A percentile compares a stretch with the other conserved stretches of the same genome.
These are phyloP conservation scores for Pseudorhombus dupliciocellatus DNA, from an alignment of 2,113 vertebrate genomes.

Conservation along the genomic window DNA sequence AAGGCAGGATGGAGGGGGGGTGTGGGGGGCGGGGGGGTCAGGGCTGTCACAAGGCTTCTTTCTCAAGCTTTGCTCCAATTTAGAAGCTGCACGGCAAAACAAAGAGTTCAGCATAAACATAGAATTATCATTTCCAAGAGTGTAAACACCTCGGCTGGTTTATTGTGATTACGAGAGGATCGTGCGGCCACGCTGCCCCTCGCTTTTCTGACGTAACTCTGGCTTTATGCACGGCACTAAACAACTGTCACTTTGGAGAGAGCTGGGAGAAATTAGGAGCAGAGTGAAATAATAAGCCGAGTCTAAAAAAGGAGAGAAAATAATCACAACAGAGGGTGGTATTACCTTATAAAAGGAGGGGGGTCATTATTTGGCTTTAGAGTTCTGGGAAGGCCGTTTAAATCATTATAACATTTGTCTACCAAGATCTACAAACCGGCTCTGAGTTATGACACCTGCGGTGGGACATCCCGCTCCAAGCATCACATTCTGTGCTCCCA, in stretches of 20 bases:
- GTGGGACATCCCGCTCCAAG: slow-evolving; percentile 56
- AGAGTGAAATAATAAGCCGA: slow-evolving; percentile 53
- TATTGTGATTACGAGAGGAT: slow-evolving; percentile 31
- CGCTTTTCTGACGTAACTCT: slow-evolving; percentile 36
- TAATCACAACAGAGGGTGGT: slow-evolving; percentile 35
- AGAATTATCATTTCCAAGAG: slow-evolving; percentile 26
- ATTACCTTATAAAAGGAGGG: slow-evolving; percentile 28
- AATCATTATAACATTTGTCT: slow-evolving; percentile 60
- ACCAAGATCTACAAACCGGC: slow-evolving; percentile 63
- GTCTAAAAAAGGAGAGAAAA: slow-evolving; percentile 17
- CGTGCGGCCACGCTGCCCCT: slow-evolving; percentile 21
- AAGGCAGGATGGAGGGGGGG: slow-evolving; percentile 43
- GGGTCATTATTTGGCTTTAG: slow-evolving; percentile 39
- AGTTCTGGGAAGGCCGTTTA: slow-evolving; percentile 35
- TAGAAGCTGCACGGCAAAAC: slow-evolving; percentile 28
- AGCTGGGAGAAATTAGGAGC: slow-evolving; percentile 30
- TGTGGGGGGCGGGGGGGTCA: slow-evolving; percentile 8
- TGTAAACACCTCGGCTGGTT: slow-evolving; percentile 43
- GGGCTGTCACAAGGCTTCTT: slow-evolving; percentile 59
- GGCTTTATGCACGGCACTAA: slow-evolving; percentile 32
- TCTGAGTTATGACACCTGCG: slow-evolving; percentile 70
- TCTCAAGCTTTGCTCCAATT: slow-evolving; percentile 57
- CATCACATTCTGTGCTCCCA: slow-evolving; percentile 53
- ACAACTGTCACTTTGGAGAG: slow-evolving; percentile 49
- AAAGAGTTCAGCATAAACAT: slow-evolving; percentile 45